Evolutionary conservation across 2,113 vertebrate species (phyloP), one percentile per base, ranked within the genome.

Genomic region (Nothobranchius kuhntae): DNA sequence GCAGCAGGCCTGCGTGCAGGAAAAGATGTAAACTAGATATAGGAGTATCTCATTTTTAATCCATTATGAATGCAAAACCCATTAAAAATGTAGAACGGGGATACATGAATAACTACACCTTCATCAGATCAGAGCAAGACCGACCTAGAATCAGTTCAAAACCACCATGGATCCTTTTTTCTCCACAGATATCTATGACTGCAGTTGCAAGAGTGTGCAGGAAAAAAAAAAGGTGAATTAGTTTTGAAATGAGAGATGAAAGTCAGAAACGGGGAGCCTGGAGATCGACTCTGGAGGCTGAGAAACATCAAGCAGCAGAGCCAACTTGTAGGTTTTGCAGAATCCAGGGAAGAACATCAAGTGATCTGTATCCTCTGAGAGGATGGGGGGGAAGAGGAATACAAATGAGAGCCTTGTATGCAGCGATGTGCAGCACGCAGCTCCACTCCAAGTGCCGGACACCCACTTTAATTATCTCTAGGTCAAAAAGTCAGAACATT

Each of bases 41-140:
- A 30, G 38, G 48, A 21, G 36, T 68, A 2, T 1, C 15, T 35
- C 57, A 35, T 47, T 47, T 42, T 3, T 42, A 21, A 81, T 50
- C 60, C 59, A 73, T 81, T 77, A 90, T 73, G 68, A 78, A 85
- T 84, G 69, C 12, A 13, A 30, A 38, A 36, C 13, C 42, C 35
- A 83, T 87, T 69, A 87, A 87, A 86, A 79, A 87, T 85, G 80
- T 82, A 87, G 12, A 35, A 53, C 40, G 13, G 0, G 30, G 53
- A 53, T 65, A 81, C 17, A 42, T 59, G 62, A 75, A 61, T 55
- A 7, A 8, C 38, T 8, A 9, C 4, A 40, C 38, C 38, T 40
- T 40, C 38, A 40, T 40, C 38, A 40, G 38, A 40, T 40, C 38
- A 40, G 38, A 40, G 38, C 4, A 40, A 40, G 38, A 9, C 38